Conservation (phyloP, 35 echinoderm and acorn worm species). For the Lytechinus variegatus region DNA sequence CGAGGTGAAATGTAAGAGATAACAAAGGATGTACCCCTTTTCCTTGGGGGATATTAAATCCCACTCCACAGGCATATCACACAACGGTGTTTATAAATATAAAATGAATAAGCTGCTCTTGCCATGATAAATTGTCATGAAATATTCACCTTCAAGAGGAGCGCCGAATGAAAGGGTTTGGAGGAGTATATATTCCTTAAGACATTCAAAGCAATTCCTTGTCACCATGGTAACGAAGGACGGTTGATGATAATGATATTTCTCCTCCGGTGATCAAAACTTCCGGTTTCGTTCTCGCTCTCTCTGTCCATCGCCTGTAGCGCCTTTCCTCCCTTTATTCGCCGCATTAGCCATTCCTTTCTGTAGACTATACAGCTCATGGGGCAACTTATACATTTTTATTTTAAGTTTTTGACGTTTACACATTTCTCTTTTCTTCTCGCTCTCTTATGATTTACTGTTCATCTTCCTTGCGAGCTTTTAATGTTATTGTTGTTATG, state of each 20-base stretch:
- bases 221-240: neutral
- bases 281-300: neutral
- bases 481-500: no score
- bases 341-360: neutral
- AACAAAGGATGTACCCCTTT: neutral
- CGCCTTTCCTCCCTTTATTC: neutral
- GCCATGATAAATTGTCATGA: neutral
- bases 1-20: no score
- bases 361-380: neutral
- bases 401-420: neutral
- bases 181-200: neutral
- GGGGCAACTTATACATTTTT: neutral
- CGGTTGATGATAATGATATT: neutral
- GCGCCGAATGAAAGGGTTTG: neutral
- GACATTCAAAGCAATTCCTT: neutral
- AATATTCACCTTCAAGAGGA: neutral
- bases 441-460: neutral
- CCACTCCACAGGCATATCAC: neutral
- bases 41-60: no score
- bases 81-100: neutral
- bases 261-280: neutral
- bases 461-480: no score
- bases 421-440: neutral
- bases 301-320: neutral
- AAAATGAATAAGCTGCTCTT: neutral